These are phyloP conservation scores for Cactoblastis cactorum DNA, from an alignment of 2,888 invertebrate species.

Conservation along the genomic window DNA sequence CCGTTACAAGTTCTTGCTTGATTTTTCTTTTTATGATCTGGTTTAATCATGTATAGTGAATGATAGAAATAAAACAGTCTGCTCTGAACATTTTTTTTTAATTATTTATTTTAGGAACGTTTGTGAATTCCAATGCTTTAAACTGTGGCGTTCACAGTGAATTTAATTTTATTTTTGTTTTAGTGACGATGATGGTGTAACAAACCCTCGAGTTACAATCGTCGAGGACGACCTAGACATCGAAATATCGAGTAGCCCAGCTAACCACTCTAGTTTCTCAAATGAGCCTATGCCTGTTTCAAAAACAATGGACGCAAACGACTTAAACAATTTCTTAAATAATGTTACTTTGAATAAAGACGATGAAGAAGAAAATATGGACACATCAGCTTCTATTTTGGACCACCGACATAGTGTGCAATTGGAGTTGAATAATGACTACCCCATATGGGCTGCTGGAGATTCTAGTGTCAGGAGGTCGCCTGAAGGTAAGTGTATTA, in stretches of 20 bases:
- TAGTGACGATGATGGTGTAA: slow-evolving; percentile 83
- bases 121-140: too few species aligned
- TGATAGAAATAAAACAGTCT: too few species aligned
- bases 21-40: too few species aligned
- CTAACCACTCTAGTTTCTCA: slow-evolving; percentile 12
- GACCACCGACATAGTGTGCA: slow-evolving; percentile 54
- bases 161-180: slow-evolving; percentile 18
- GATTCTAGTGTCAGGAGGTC: slow-evolving; percentile 86
- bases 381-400: slow-evolving; percentile 42
- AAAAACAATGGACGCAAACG: slow-evolving; percentile 24
- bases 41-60: too few species aligned
- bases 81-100: too few species aligned
- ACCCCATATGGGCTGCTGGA: slow-evolving; percentile 80
- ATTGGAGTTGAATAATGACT: slow-evolving; percentile 48
- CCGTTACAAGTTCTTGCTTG: too few species aligned
- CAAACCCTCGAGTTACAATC: slow-evolving; percentile 89
- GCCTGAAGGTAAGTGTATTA: slow-evolving; percentile 81
- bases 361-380: slow-evolving; percentile 23
- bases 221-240: slow-evolving; percentile 88
- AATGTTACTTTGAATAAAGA: slow-evolving; percentile 35
- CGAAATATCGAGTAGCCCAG: slow-evolving; percentile 28
- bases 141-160: background rate
- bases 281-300: slow-evolving; percentile 11
- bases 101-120: too few species aligned
- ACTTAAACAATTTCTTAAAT: slow-evolving; percentile 36